Evolutionary conservation across 2,113 vertebrate genomes (phyloP), one percentile per base, ranked within the genome.

Genomic region (Lonchura striata): DNA sequence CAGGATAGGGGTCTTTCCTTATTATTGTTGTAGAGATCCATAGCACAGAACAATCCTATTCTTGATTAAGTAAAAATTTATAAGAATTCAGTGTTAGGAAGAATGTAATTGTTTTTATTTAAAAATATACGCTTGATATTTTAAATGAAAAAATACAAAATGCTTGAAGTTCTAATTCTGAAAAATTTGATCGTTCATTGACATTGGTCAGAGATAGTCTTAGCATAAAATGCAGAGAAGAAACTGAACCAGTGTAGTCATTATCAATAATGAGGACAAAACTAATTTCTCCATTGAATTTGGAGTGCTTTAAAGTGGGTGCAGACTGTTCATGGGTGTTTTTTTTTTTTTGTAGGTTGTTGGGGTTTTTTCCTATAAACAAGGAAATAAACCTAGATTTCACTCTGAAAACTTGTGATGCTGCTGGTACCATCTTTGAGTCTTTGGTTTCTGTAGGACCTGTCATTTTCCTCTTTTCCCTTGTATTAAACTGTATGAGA

Each of bases 241-340:
- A 47, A 89, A 39, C 4, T 31, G n/a, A 84, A 9, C 5, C 7
- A 57, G 13, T 18, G 8, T 9, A 63, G 35, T 54, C 8, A n/a
- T 69, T 37, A 69, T 10, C 9, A 1, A 1, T 35, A 46, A 37
- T 19, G 30, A 75, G 50, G 15, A 57, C 42, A 56, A 68, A 59
- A 4, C 4, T 18, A 22, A 33, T 54, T 69, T 86, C 23, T 33
- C 17, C 9, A 18, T 20, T 66, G 23, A 85, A 54, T 23, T 42
- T 3, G 1, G 16, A 56, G 33, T 16, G 5, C 4, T 68, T 54
- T 82, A 35, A 71, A 44, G 9, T 25, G 15, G 2, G 5, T 2
- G 1, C 4, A 25, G 9, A 14, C 1, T 50, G 28, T 3, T 14
- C 2, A 2, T 35, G 8, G 10, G 4, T 47, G 11, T 1, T 6